Percentiles rank a stretch among this genome's conserved stretches.
phyloP scores from a whole-genome alignment of 2,888 invertebrate species.

The Amiota mariae region DNA sequence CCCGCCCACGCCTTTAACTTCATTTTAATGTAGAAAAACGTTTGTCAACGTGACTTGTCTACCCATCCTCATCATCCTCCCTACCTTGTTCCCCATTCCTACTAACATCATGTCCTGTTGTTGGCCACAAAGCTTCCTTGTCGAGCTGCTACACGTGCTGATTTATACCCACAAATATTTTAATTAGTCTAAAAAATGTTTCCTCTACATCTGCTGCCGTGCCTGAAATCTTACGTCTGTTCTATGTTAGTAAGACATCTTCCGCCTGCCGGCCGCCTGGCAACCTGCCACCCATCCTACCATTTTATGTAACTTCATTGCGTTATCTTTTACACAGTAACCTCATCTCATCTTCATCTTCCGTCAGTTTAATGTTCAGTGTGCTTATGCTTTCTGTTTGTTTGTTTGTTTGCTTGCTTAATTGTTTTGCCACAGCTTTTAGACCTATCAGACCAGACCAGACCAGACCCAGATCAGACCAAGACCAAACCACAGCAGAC shows the following conservation, averaged over 20 bases:
- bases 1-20: no score
- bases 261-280: no score
- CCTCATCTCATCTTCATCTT: no score
- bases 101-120: neutral
- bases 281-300: neutral
- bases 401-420: constrained; percentile 16
- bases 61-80: neutral
- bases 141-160: constrained; percentile 3
- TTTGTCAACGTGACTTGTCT: neutral
- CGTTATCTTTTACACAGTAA: no score
- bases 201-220: constrained; percentile 25
- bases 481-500: neutral
- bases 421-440: constrained; percentile 28
- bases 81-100: neutral
- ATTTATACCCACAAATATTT: constrained; percentile 42
- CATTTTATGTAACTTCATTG: neutral
- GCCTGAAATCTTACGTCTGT: no score
- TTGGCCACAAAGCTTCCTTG: neutral
- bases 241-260: no score
- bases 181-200: constrained; percentile 53
- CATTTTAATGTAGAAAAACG: neutral
- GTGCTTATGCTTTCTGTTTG: neutral
- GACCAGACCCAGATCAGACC: neutral
- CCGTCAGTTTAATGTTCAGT: no score
- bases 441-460: neutral